Percentiles rank a stretch among this genome's conserved stretches.
Evolutionary conservation across 2,797 vertebrate species (phyloP).

Genomic region (Malacoraja senta): DNA sequence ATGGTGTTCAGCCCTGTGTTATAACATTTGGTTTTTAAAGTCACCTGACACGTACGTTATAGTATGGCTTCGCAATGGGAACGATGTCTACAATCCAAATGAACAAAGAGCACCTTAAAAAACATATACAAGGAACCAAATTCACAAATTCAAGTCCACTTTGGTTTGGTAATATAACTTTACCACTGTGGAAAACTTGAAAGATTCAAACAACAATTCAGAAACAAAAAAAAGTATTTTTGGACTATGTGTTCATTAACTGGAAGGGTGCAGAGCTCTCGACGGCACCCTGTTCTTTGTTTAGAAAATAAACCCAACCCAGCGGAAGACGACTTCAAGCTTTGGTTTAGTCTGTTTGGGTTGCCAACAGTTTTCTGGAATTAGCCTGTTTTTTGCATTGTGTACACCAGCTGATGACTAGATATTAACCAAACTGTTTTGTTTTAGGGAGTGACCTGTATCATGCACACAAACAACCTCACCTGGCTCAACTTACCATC

Average conservation of each 20-base stretch:
- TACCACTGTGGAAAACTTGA: background rate
- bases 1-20: background rate
- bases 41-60: background rate
- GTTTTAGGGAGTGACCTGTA: background rate
- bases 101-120: background rate
- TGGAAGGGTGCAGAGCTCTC: background rate
- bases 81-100: background rate
- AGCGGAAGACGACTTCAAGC: background rate
- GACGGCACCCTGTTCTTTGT: background rate
- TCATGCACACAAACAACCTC: conserved; percentile 34
- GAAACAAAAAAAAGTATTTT: background rate
- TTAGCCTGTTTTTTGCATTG: conserved; percentile 66
- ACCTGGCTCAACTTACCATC: background rate
- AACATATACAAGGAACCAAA: background rate
- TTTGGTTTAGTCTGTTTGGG: conserved; percentile 59
- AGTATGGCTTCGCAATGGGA: background rate
- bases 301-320: conserved; percentile 28
- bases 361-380: conserved; percentile 56
- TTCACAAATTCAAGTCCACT: background rate
- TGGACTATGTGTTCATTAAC: background rate
- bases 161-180: conserved; percentile 3
- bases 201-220: background rate
- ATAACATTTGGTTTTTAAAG: background rate
- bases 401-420: conserved; percentile 66
- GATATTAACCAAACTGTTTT: conserved; percentile 51